Percentiles rank a stretch among this genome's conserved stretches.
Evolutionary conservation across 2,797 vertebrate species (phyloP).

Genomic region (Vespertilio murinus): DNA sequence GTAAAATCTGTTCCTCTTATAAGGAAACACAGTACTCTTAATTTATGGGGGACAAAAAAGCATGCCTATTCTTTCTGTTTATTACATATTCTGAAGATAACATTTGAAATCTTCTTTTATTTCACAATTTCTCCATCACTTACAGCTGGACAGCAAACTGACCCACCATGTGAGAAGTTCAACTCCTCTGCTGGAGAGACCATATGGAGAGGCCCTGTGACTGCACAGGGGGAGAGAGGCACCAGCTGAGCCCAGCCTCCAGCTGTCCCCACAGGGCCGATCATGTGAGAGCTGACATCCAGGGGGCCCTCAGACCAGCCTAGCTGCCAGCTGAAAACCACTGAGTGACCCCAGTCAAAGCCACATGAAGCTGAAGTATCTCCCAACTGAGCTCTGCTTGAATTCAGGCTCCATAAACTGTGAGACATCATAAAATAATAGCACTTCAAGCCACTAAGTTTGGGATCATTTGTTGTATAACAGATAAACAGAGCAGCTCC

Average conservation of each 20-base stretch:
- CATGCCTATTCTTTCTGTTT: background rate
- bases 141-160: background rate
- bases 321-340: background rate
- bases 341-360: background rate
- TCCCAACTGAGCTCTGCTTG: background rate
- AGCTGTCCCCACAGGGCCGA: background rate
- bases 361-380: background rate
- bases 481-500: background rate
- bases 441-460: background rate
- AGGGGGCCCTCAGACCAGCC: background rate
- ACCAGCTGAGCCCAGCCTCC: background rate
- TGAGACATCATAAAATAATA: background rate
- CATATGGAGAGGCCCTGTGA: background rate
- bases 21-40: constrained; percentile 62
- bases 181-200: background rate
- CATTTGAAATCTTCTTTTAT: background rate
- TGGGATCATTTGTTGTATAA: background rate
- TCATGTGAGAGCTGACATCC: background rate
- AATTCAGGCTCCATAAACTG: background rate
- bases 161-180: background rate
- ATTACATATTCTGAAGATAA: background rate
- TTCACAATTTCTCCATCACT: background rate
- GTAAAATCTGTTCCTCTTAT: constrained; percentile 53
- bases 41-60: background rate
- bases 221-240: too few species aligned